A percentile compares a stretch with the other conserved stretches of the same genome.
phyloP scores from a whole-genome alignment of 92 coral and sea anemone genomes.

The Porites evermanni region DNA sequence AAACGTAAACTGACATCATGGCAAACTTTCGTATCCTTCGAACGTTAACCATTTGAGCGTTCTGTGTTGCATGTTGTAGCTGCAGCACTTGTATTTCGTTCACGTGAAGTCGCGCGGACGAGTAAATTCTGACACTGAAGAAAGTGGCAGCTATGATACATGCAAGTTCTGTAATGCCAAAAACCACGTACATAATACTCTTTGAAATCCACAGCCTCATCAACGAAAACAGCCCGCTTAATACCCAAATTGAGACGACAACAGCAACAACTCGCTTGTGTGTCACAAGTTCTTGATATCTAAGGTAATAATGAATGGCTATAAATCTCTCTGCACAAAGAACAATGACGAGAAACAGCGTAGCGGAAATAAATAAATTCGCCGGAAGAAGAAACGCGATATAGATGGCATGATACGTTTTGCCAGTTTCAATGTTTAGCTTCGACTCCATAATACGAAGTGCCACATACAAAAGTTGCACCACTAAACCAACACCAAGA shows the following conservation, averaged over 20 bases:
- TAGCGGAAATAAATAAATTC: neutral
- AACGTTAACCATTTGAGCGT: neutral
- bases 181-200: neutral
- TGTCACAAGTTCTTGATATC: conserved; percentile 5
- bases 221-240: neutral
- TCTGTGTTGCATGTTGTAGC: neutral
- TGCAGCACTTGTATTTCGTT: neutral
- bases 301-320: neutral
- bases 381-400: neutral
- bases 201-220: neutral
- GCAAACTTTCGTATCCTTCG: neutral
- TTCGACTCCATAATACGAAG: no score
- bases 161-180: neutral
- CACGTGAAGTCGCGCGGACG: neutral
- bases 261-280: conserved; percentile 7
- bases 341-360: neutral
- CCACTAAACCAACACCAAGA: neutral
- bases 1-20: neutral
- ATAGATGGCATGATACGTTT: neutral
- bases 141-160: neutral
- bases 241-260: neutral
- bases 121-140: neutral
- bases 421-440: no score
- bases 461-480: no score
- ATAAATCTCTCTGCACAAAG: neutral